A percentile compares a stretch with the other conserved stretches of the same genome.
phyloP scores from a whole-genome alignment of 2,888 invertebrate genomes.

The Protodeltote pygarga region DNA sequence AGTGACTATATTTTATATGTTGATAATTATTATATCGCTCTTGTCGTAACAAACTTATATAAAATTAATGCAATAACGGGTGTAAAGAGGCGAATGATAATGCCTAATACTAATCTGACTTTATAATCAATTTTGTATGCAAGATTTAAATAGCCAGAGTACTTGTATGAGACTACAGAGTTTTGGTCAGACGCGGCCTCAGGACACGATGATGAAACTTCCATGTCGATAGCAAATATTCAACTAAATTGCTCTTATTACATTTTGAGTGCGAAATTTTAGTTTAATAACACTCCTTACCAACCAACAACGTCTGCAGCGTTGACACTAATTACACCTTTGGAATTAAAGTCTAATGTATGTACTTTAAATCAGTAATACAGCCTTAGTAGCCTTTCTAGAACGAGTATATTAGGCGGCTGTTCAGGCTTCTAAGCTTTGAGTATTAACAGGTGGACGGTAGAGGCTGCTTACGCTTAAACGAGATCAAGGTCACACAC shows the following conservation, averaged over 20 bases:
- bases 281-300: slow-evolving; percentile 45
- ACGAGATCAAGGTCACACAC: slow-evolving; percentile 77
- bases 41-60: slow-evolving; percentile 48
- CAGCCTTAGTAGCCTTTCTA: slow-evolving; percentile 49
- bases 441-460: slow-evolving; percentile 66
- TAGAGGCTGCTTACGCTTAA: slow-evolving; percentile 58
- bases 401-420: slow-evolving; percentile 42
- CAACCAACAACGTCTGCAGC: slow-evolving; percentile 27
- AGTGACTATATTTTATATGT: slow-evolving; percentile 19
- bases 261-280: slow-evolving; percentile 41
- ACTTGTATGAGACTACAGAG: slow-evolving; percentile 19
- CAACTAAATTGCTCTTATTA: slow-evolving; percentile 57
- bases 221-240: slow-evolving; percentile 55
- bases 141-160: slow-evolving; percentile 43
- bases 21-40: slow-evolving; percentile 36
- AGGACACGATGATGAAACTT: slow-evolving; percentile 53
- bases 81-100: slow-evolving; percentile 40
- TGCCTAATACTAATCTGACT: slow-evolving; percentile 50
- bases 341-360: slow-evolving; percentile 22
- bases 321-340: slow-evolving; percentile 49
- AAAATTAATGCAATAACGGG: slow-evolving; percentile 49
- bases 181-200: slow-evolving; percentile 20
- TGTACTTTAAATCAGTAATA: slow-evolving; percentile 32
- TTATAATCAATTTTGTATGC: slow-evolving; percentile 52
- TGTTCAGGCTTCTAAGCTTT: slow-evolving; percentile 55